Base-by-base conservation (phyloP, 2,113 vertebrate species). In the Cacatua alba region DNA sequence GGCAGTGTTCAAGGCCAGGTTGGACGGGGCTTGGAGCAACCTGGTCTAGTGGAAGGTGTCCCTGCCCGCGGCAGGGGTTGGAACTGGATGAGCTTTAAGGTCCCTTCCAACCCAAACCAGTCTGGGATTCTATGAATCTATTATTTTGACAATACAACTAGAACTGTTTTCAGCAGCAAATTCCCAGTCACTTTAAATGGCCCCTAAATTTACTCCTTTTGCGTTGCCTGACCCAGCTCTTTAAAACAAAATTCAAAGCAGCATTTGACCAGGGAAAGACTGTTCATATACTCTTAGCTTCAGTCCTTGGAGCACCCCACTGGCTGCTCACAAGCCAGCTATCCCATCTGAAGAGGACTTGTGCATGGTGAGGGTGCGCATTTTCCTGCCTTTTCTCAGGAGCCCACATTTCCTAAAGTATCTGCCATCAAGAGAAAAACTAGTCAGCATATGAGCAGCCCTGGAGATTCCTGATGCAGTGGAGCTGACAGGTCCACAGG, bases 341-440 rank as follows among this genome's bases (percentile, higher is more conserved):
- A 25, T 17, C 62, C 53, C 29, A 17, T 39, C 44, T 41, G 57
- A 64, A 48, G 28, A 72, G n/a, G 46, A 48, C 2, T 7, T 2
- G 3, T 26, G 68, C 19, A 5, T 1, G 2, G 23, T 23, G 33
- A 57, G 55, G 4, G 1, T 1, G 1, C 19, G 62, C 55, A 7
- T 63, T 24, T 21, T 55, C 35, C 67, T 44, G 33, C 37, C 52
- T 43, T 43, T 25, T 60, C 60, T 46, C 51, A 31, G 43, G 37
- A 63, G 37, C 24, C 44, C 33, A 12, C 19, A 5, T 39, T 49
- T 44, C 21, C 74, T 70, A 26, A 39, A 46, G n/a, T 21, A 69
- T 13, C 10, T 7, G 29, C 35, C 26, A 8, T 43, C 31, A 41
- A 28, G 39, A n/a, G 37, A 35, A 64, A 69, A 51, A 33, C 24